Percentiles rank a stretch among this genome's conserved stretches.
These are phyloP conservation scores for Seira ritae DNA, from an alignment of 2,888 invertebrate genomes.

Conservation along the genomic window DNA sequence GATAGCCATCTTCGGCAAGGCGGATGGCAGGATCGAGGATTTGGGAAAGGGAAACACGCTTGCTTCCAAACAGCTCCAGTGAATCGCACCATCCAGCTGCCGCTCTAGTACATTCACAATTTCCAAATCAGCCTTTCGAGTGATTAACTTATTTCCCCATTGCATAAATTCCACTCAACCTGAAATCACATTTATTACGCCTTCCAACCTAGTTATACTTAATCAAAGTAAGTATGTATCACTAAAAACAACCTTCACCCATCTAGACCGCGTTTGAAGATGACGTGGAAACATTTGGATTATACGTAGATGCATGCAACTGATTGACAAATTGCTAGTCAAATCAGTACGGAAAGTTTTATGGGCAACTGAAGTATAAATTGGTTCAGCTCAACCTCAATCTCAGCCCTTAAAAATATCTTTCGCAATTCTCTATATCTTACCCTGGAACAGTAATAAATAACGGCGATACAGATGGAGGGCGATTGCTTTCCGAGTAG, in stretches of 20 bases:
- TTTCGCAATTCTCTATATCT: background rate
- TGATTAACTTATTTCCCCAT: background rate
- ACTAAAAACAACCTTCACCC: too few species aligned
- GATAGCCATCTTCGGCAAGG: slow-evolving; percentile 67
- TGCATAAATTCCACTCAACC: too few species aligned
- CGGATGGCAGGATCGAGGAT: slow-evolving; percentile 65
- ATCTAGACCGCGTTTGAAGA: too few species aligned
- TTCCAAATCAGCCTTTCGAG: background rate
- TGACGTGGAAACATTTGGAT: too few species aligned
- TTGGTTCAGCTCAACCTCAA: background rate
- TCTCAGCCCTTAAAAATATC: slow-evolving; percentile 8
- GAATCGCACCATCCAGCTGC: slow-evolving; percentile 71
- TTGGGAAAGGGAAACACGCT: slow-evolving; percentile 55
- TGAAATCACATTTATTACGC: too few species aligned
- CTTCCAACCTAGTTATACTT: too few species aligned
- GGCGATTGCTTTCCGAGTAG: slow-evolving; percentile 67
- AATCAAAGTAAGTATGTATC: too few species aligned
- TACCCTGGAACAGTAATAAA: slow-evolving; percentile 72
- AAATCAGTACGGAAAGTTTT: slow-evolving; percentile 24
- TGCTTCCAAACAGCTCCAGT: slow-evolving; percentile 65
- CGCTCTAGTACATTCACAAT: slow-evolving; percentile 51
- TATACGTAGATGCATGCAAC: too few species aligned
- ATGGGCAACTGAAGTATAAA: background rate
- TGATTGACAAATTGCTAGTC: slow-evolving; percentile 30
- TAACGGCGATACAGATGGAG: slow-evolving; percentile 58